These are phyloP conservation scores for Cephus pygmeus DNA, from an alignment of 2,888 invertebrate genomes.

Conservation along the genomic window DNA sequence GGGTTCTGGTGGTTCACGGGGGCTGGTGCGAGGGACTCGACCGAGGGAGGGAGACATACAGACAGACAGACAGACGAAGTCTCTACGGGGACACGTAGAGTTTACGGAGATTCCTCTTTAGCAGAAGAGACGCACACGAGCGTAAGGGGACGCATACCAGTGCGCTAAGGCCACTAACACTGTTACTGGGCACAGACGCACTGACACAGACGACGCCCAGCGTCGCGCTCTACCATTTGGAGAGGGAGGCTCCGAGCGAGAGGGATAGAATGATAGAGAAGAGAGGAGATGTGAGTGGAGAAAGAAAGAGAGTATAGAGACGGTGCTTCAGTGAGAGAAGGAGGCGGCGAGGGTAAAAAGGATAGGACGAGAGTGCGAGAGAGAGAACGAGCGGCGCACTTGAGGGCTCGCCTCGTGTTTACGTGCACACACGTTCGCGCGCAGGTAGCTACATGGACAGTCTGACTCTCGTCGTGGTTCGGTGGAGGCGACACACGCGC, in stretches of 20 bases:
- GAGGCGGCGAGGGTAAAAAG: not conserved
- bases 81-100: slow-evolving; percentile 31
- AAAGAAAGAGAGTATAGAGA: not conserved
- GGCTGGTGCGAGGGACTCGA: slow-evolving; percentile 17
- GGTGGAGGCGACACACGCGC: not conserved
- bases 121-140: slow-evolving; percentile 33
- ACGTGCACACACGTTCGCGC: slow-evolving; percentile 29
- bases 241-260: slow-evolving; percentile 1
- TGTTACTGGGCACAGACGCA: not conserved
- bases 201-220: slow-evolving; percentile 47
- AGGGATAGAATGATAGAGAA: slow-evolving; percentile 3
- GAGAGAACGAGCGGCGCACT: not conserved
- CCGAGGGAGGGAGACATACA: slow-evolving; percentile 35
- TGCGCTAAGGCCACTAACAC: not conserved
- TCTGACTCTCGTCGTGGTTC: not conserved
- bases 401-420: slow-evolving; percentile 26
- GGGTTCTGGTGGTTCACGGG: not conserved
- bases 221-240: slow-evolving; percentile 63
- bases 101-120: slow-evolving; percentile 50
- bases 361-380: not conserved
- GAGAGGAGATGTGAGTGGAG: not conserved
- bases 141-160: not conserved
- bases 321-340: not conserved
- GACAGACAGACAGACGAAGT: slow-evolving; percentile 9
- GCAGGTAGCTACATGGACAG: not conserved